A percentile compares a stretch with the other conserved stretches of the same genome.
These are phyloP conservation scores for Sebastes variabilis DNA, from an alignment of 2,797 vertebrate species.

Conservation along the genomic window DNA sequence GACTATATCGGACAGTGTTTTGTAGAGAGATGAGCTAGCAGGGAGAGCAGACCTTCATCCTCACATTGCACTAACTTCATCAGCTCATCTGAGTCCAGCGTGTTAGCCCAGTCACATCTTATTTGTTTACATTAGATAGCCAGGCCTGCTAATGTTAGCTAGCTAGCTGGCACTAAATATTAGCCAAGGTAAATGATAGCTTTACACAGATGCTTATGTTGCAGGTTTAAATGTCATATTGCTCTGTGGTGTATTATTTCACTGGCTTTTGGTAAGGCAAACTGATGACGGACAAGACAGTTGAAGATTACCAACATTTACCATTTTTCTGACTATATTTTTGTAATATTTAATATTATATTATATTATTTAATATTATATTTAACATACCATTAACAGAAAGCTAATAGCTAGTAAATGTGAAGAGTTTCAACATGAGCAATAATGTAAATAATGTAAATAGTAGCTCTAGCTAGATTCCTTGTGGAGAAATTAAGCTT, in stretches of 20 bases:
- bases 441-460: no score
- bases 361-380: no score
- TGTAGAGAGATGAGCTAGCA: no score
- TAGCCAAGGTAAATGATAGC: no score
- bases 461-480: not conserved
- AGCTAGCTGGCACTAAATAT: not conserved
- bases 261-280: not conserved
- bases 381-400: not conserved
- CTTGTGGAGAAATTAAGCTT: not conserved
- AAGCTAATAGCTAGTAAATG: no score
- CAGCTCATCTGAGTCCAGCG: not conserved
- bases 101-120: slow-evolving; percentile 39
- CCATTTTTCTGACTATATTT: not conserved
- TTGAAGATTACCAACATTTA: not conserved
- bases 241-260: no score
- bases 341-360: no score
- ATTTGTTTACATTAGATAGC: slow-evolving; percentile 78
- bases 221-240: no score
- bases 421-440: no score
- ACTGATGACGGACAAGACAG: not conserved
- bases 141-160: slow-evolving; percentile 69
- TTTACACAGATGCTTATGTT: no score
- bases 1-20: no score
- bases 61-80: not conserved
- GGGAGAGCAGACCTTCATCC: no score